phyloP scores from a whole-genome alignment of 1,140 invertebrate genomes.

The Eciton burchellii region DNA sequence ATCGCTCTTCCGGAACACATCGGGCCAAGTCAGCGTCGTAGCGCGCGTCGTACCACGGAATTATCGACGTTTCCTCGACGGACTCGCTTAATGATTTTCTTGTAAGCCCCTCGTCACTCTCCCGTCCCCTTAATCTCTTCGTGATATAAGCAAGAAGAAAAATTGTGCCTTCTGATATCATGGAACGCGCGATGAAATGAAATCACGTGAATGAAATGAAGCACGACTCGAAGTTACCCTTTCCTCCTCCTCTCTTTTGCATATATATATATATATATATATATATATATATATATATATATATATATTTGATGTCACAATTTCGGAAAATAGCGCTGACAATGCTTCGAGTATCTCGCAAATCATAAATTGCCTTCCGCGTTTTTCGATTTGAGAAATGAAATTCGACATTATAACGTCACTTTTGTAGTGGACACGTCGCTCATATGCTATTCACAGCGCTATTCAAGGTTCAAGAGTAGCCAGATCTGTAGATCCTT shows the following conservation, averaged over 20 bases:
- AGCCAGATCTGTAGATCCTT: neutral
- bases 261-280: neutral
- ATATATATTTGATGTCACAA: slow-evolving; percentile 3
- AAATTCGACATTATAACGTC: neutral
- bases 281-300: neutral
- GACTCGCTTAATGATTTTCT: slow-evolving; percentile 52
- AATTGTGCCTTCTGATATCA: neutral
- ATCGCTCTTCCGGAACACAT: slow-evolving; percentile 11
- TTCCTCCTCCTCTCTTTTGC: neutral
- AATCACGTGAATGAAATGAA: neutral
- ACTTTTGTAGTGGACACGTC: neutral
- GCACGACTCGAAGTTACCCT: neutral
- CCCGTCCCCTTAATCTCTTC: neutral
- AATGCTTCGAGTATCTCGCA: neutral
- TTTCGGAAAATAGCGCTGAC: neutral
- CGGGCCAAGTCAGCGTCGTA: neutral
- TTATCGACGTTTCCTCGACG: slow-evolving; percentile 36
- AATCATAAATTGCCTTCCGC: neutral
- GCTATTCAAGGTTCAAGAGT: neutral
- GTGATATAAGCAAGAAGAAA: neutral
- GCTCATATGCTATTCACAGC: neutral
- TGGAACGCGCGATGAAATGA: neutral
- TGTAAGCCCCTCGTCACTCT: slow-evolving; percentile 9
- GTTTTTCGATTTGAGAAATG: neutral
- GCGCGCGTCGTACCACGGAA: slow-evolving; percentile 14